Base-by-base conservation (phyloP, 2,113 vertebrate genomes). In the Neodontobutis hainanensis region DNA sequence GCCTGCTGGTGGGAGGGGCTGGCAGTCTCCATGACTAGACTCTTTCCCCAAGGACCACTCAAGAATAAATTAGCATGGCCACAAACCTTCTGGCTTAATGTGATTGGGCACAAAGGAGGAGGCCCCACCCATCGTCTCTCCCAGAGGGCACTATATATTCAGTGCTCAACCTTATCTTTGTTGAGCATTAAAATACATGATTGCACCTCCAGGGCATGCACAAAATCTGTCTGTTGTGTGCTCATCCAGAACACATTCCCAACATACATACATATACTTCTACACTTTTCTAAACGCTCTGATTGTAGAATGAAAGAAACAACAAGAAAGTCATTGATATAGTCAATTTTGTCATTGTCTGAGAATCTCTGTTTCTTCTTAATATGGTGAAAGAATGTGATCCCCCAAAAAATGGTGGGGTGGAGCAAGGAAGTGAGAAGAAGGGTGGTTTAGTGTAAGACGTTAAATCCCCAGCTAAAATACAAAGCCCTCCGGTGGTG, bases 21-120 rank as follows among this genome's bases (percentile, higher is more conserved):
- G 87, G 84, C 82, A 87, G 83, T 81, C 89, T 84, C 89, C 88
- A 89, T 81, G 82, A 87, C 87, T 78, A 85, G 85, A 81, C 83
- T 77, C 59, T 66, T 64, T 88, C 88, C 86, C 89, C 59, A 77
- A 70, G 84, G 86, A 89, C 75, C 80, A 87, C 90, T 92, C 80
- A 75, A 74, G 86, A 88, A 90, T 88, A 87, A 83, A 90, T 90
- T 90, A 89, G 81, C 84, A 76, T 81, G 78, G 87, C 82, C 84
- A 63, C 81, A 85, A 72, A 75, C 84, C 87, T 85, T 83, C 73
- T 78, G 74, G 86, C 81, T 73, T 89, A 85, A 90, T 88, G 75
- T 85, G 84, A 87, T 90, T 89, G 87, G 88, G 87, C 87, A 86
- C 80, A 62, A 84, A 83, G 83, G 85, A 90, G 75, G 73, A 53